These are phyloP conservation scores for Mayetiola destructor DNA, from an alignment of 2,888 invertebrate genomes.

Conservation along the genomic window DNA sequence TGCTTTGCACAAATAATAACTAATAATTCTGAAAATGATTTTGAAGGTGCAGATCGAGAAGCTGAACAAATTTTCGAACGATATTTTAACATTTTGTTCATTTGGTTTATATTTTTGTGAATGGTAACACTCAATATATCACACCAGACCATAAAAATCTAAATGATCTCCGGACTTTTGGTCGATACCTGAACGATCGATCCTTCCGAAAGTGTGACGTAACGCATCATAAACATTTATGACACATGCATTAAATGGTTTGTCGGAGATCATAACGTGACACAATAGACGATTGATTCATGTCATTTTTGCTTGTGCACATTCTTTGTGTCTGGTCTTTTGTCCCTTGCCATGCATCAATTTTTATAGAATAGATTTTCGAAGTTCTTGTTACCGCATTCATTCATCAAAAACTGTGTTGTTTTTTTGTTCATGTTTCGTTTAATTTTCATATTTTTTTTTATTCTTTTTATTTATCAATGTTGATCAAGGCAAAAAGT, in stretches of 20 bases:
- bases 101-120: too few relatives aligned
- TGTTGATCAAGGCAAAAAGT: background rate
- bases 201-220: background rate
- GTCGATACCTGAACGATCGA: background rate
- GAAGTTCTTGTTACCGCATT: background rate
- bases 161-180: too few relatives aligned
- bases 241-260: background rate
- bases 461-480: background rate
- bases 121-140: background rate
- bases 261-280: background rate
- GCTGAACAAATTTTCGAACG: too few relatives aligned
- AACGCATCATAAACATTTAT: background rate
- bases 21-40: too few relatives aligned
- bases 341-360: background rate
- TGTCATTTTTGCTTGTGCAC: background rate
- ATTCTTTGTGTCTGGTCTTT: background rate
- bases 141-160: too few relatives aligned
- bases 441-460: background rate
- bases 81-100: too few relatives aligned
- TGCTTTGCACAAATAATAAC: too few relatives aligned
- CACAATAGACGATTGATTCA: constrained; percentile 1
- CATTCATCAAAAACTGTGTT: constrained; percentile 3
- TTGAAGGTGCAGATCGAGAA: too few relatives aligned
- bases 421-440: background rate
- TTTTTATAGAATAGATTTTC: background rate